phyloP scores from a whole-genome alignment of 2,113 vertebrate species.

The Pagrus major region DNA sequence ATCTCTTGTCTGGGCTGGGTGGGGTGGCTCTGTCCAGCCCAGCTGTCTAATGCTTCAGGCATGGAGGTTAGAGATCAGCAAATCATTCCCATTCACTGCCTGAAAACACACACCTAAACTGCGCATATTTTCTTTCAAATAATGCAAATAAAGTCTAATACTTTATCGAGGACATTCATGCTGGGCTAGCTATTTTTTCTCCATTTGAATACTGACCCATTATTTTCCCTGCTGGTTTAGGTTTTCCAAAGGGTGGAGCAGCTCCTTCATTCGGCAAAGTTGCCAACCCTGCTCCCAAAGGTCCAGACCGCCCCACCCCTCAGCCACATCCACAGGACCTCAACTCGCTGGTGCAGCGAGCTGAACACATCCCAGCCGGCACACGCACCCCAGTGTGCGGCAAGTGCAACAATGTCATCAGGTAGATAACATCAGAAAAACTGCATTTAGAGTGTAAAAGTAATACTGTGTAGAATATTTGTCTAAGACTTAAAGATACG shows the following conservation, averaged over 20 bases:
- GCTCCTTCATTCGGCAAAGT: slow-evolving; percentile 85
- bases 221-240: slow-evolving; percentile 57
- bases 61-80: slow-evolving; percentile 36
- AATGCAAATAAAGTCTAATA: neutral
- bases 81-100: slow-evolving; percentile 24
- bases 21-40: slow-evolving; percentile 58
- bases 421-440: slow-evolving; percentile 77
- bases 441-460: neutral
- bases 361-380: slow-evolving; percentile 95
- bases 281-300: slow-evolving; percentile 70
- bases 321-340: slow-evolving; percentile 87
- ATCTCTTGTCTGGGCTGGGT: slow-evolving; percentile 47
- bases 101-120: neutral
- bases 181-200: neutral
- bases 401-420: slow-evolving; percentile 93
- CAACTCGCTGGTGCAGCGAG: slow-evolving; percentile 92
- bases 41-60: slow-evolving; percentile 63
- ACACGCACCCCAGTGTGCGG: slow-evolving; percentile 96
- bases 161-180: neutral
- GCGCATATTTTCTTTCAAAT: neutral
- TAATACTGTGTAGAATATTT: too few relatives aligned
- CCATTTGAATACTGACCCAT: slow-evolving; percentile 2
- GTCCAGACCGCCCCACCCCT: slow-evolving; percentile 69
- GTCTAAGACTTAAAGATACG: too few relatives aligned
- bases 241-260: slow-evolving; percentile 74